Conservation (phyloP, 1,140 invertebrate genomes). For the Cheumatopsyche charites region DNA sequence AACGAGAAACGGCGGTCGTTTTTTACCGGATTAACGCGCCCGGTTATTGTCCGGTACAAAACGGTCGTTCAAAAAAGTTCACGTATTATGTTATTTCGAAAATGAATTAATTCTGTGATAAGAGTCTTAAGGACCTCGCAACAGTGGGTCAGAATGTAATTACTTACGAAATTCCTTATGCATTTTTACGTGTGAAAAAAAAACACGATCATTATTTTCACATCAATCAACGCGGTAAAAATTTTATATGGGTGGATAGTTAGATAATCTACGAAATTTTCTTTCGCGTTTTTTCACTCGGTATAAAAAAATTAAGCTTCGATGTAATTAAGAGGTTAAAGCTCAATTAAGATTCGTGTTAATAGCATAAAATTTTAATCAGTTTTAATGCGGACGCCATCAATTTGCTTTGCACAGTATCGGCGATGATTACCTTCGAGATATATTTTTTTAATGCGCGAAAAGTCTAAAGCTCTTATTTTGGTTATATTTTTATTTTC, state of each 20-base stretch:
- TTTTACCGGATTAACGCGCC: conserved; percentile 5
- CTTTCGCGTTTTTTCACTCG: not conserved
- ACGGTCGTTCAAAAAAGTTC: too few species aligned
- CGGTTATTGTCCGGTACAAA: not conserved
- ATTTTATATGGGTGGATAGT: conserved; percentile 23
- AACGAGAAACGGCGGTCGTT: not conserved
- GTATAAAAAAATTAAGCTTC: conserved; percentile 10
- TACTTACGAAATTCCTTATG: conserved; percentile 1
- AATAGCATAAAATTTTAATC: conserved; percentile 20
- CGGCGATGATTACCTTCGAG: too few species aligned
- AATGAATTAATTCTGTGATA: too few species aligned
- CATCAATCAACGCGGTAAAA: conserved; percentile 24
- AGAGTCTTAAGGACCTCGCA: too few species aligned
- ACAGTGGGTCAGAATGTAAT: not conserved
- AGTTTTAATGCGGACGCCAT: not conserved
- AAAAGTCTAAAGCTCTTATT: too few species aligned
- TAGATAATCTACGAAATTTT: conserved; percentile 9
- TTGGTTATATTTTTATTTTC: too few species aligned
- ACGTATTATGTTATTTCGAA: too few species aligned
- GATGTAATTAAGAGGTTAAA: conserved; percentile 22
- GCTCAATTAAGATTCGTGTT: conserved; percentile 25
- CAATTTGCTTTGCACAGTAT: too few species aligned
- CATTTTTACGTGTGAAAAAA: not conserved
- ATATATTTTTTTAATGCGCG: too few species aligned
- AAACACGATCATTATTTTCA: conserved; percentile 16